These are phyloP conservation scores for Dendrocincla tyrannina DNA, from an alignment of 2,797 vertebrate species.

Conservation along the genomic window DNA sequence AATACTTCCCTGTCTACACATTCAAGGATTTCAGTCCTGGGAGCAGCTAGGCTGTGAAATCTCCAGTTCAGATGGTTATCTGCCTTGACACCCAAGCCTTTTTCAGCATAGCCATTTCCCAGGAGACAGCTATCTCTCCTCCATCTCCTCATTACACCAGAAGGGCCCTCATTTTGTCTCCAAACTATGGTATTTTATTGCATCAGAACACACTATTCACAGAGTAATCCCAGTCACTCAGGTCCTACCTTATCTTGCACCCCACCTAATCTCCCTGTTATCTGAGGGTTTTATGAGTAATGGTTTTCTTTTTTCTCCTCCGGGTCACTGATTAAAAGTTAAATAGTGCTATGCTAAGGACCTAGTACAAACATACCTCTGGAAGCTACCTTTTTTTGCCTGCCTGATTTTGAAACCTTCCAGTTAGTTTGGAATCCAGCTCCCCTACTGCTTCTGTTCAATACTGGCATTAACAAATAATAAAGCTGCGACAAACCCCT, in stretches of 20 bases:
- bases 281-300: constrained; percentile 49
- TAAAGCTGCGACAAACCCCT: background rate
- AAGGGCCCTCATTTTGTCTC: background rate
- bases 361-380: constrained; percentile 27
- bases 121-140: background rate
- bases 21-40: background rate
- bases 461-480: background rate
- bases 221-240: background rate
- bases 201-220: constrained; percentile 25
- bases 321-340: constrained; percentile 55
- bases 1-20: background rate
- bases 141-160: background rate
- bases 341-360: constrained; percentile 16
- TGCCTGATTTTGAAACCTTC: background rate
- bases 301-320: background rate
- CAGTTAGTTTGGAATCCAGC: background rate
- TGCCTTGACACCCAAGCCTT: background rate
- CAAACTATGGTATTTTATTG: background rate
- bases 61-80: background rate
- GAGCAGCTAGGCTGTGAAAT: background rate
- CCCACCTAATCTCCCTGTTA: constrained; percentile 5
- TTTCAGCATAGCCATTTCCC: background rate
- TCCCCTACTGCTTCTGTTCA: background rate
- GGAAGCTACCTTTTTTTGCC: background rate
- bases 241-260: constrained; percentile 31